phyloP scores from a whole-genome alignment of 92 coral and sea anemone genomes.

The Pocillopora grandis region DNA sequence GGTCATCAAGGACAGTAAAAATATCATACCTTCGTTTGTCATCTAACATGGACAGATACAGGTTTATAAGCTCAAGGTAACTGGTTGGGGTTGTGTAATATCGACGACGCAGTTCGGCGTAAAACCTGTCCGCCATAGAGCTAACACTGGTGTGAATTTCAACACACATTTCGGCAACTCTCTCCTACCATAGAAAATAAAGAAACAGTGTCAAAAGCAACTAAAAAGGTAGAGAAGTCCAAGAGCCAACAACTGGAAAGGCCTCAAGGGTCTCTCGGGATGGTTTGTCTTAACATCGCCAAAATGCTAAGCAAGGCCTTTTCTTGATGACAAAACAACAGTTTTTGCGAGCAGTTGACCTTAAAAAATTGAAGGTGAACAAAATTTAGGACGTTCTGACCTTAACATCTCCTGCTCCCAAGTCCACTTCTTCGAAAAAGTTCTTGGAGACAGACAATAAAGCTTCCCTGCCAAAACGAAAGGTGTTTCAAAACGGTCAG shows the following conservation, averaged over 20 bases:
- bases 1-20: no score
- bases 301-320: no score
- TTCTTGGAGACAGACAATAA: slow-evolving; percentile 89
- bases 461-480: slow-evolving; percentile 75
- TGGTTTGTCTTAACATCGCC: no score
- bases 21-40: slow-evolving; percentile 83
- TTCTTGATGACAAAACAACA: no score
- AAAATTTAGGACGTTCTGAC: slow-evolving; percentile 22
- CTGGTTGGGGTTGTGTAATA: slow-evolving; percentile 99
- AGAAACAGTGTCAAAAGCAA: no score
- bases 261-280: no score
- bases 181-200: slow-evolving; percentile 44
- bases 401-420: slow-evolving; percentile 97
- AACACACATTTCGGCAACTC: slow-evolving; percentile 97
- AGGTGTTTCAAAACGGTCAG: background rate
- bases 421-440: slow-evolving; percentile 96
- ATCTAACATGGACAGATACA: slow-evolving; percentile 90
- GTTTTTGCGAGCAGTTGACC: background rate
- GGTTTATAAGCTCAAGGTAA: slow-evolving; percentile 95
- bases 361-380: background rate
- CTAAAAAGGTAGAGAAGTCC: no score
- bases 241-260: no score
- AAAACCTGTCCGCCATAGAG: slow-evolving; percentile 90
- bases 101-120: slow-evolving; percentile 88
- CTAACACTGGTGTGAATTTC: slow-evolving; percentile 96